A percentile compares a stretch with the other conserved stretches of the same genome.
Evolutionary conservation across 2,113 vertebrate genomes (phyloP).

Genomic region (Eublepharis macularius): DNA sequence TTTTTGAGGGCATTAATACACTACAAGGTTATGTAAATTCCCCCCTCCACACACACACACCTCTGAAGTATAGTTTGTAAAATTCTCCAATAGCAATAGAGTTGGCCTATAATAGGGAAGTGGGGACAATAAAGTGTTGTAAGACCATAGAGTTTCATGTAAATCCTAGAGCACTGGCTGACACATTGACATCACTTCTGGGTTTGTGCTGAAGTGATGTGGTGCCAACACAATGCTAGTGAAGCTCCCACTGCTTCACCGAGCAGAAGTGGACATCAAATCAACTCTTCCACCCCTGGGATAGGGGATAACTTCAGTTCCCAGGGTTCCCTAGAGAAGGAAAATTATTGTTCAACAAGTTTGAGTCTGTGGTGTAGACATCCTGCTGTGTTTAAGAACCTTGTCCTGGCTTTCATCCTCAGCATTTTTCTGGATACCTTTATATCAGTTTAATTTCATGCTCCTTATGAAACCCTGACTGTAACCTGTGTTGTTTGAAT

Average conservation of each 20-base stretch:
- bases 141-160: no score
- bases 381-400: neutral
- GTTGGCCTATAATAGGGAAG: no score
- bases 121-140: no score
- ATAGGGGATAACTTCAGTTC: neutral
- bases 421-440: neutral
- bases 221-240: no score
- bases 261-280: no score
- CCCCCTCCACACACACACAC: neutral
- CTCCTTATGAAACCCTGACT: neutral
- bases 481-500: neutral
- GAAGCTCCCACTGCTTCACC: no score
- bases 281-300: no score
- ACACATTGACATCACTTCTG: no score
- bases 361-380: neutral
- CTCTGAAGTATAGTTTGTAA: neutral
- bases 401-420: neutral
- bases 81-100: neutral
- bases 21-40: neutral
- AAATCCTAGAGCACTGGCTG: no score
- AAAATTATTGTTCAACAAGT: neutral
- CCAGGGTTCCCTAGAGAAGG: neutral
- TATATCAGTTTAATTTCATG: conserved; percentile 24
- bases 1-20: neutral
- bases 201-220: no score